Base-by-base conservation (phyloP, 2,888 invertebrate species). In the Campoplex capitator region DNA sequence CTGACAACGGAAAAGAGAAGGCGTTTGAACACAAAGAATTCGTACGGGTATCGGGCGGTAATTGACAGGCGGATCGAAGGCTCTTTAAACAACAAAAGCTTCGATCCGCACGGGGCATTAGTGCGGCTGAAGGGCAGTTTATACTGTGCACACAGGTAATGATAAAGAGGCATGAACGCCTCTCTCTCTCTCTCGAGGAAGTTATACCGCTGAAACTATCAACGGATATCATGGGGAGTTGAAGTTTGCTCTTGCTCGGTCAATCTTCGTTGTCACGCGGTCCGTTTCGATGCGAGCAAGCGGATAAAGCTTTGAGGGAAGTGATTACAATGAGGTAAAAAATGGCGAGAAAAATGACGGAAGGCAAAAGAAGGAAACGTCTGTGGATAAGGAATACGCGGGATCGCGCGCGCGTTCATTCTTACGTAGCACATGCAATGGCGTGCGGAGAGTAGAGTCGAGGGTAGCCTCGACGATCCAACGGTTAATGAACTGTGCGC, bases 401-500 rank as follows among this genome's bases (percentile, higher is more conserved):
- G 35, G 54, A 35, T 35, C 76, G 65, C 65, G 11, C 65, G 32
- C 42, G 51, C 56, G 58, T 74, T 77, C 67, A 62, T 79, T 79
- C 83, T 83, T 83, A 77, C 74, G 32, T 23, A 58, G 73, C 18
- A 48, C 75, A 76, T 76, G 62, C 35, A 32, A 65, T 73, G 67
- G 45, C 51, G 65, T 81, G 67, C 67, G 68, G 18, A 81, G 38
- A 6, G 38, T 38, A 38, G 38, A 3, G 4, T 32, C 16, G 73
- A 73, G 73, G 48, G n/a, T 28, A 23, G 62, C 54, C 76, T 56
- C 42, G 32, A 38, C 58, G 89, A 91, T 91, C 89, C 89, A 89
- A 88, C 88, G 89, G 89, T 91, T 92, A 91, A 92, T 90, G 91
- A 92, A 92, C 90, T 90, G 88, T 32, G 58, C 80, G 70, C 70